These are phyloP conservation scores for Spatulosminthurus flaviceps DNA, from an alignment of 2,888 invertebrate species.

Conservation along the genomic window DNA sequence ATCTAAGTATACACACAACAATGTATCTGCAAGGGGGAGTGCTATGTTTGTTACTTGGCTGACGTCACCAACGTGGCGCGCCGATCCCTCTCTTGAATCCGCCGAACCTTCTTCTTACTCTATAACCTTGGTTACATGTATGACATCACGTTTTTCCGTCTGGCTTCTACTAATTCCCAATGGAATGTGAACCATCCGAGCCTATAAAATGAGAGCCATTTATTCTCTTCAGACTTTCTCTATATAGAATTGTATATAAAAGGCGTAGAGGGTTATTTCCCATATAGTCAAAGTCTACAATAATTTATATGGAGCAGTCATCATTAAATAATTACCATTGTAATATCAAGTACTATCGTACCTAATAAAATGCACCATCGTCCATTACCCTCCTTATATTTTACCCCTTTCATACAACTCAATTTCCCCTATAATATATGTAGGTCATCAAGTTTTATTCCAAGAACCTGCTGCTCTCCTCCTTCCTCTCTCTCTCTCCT, in stretches of 20 bases:
- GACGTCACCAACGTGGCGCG: too few relatives aligned
- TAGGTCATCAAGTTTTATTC: too few relatives aligned
- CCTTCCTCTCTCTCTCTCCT: too few relatives aligned
- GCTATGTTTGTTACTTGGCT: too few relatives aligned
- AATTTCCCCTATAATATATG: neutral
- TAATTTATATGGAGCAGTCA: neutral
- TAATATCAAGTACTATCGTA: neutral
- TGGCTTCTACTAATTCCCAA: neutral
- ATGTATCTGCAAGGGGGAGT: too few relatives aligned
- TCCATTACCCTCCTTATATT: too few relatives aligned
- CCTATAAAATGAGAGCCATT: slow-evolving; percentile 5
- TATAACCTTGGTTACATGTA: neutral
- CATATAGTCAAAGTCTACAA: neutral
- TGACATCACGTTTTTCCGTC: neutral
- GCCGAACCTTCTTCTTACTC: too few relatives aligned
- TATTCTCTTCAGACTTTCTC: neutral
- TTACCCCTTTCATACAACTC: neutral
- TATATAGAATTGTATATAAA: too few relatives aligned
- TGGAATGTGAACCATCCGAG: neutral
- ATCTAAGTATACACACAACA: too few relatives aligned
- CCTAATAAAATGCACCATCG: neutral
- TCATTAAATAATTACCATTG: slow-evolving; percentile 3
- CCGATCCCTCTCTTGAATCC: too few relatives aligned
- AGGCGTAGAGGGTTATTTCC: neutral
- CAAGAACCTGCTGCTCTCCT: too few relatives aligned